Evolutionary conservation across 2,113 vertebrate genomes (phyloP), one percentile per base, ranked within the genome.

Genomic region (Phalacrocorax pelagicus): DNA sequence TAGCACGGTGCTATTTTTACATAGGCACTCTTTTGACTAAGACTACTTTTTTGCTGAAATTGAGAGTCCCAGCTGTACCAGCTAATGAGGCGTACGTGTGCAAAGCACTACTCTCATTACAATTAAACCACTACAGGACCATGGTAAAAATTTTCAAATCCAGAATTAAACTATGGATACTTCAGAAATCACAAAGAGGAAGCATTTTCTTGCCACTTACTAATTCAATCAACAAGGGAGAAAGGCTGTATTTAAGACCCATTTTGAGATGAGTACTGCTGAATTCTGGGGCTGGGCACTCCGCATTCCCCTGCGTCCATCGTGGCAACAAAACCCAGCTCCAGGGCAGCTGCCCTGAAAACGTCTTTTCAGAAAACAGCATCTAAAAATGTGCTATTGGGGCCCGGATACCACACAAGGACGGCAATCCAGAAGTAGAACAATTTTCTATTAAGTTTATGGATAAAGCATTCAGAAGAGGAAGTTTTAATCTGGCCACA

Each of bases 1-100:
- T 24, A 87, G 58, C 17, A 46, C 32, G 8, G 15, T 17, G 51
- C 74, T 91, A 74, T 90, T 96, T 96, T 85, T 86, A 75, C 24
- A 57, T 5, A 49, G 23, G 52, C 69, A n/a, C 23, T 73, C 55
- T 69, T 95, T 71, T 83, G 74, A 92, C 79, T 95, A 57, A 84
- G 70, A 66, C 42, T 84, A 59, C 42, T 61, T 81, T 67, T 95
- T 58, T 70, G 73, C 51, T 78, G 72, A 94, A 96, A 96, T 91
- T 67, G 81, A 79, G 90, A 92, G 90, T 83, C 63, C 67, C 62
- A 69, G 63, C 73, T 82, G 61, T 38, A 83, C 40, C 65, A 59
- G 67, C 72, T 58, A 90, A 73, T 7, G 78, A 96, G 88, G 72
- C 3, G 2, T 70, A 34, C n/a, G 61, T 9, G 52, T 51, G 51